Conservation (phyloP, 2,888 invertebrate genomes). For the Andrena chrysosceles region DNA sequence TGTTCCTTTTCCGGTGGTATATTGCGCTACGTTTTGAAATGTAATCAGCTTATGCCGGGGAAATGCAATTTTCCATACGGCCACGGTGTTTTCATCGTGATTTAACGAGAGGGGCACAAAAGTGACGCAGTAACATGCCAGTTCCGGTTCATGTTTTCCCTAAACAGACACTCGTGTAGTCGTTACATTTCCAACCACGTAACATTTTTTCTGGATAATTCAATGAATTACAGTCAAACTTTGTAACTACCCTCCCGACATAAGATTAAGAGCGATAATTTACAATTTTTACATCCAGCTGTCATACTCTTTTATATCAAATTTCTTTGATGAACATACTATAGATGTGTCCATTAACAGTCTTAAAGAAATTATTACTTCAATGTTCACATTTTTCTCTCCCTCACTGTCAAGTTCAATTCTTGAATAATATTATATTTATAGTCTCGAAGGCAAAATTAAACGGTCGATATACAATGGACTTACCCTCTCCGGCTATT, state of each 20-base stretch:
- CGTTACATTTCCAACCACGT: no score
- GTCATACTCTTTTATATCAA: no score
- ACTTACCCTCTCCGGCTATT: slow-evolving; percentile 57
- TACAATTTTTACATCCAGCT: no score
- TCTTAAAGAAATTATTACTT: no score
- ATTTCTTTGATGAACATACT: no score
- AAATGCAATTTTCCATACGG: slow-evolving; percentile 3
- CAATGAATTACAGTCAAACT: no score
- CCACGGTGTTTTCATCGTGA: background rate
- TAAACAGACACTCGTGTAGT: background rate
- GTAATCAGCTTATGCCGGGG: slow-evolving; percentile 1
- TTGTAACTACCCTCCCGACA: no score
- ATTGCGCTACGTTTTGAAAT: background rate
- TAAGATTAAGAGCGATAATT: no score
- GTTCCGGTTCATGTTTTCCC: background rate
- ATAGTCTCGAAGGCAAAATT: background rate
- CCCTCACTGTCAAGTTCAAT: background rate
- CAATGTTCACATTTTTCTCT: no score
- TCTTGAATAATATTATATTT: no score
- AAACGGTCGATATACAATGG: slow-evolving; percentile 29
- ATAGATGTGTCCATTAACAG: no score
- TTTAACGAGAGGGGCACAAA: background rate
- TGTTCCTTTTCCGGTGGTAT: background rate
- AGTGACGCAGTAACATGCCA: background rate
- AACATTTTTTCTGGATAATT: no score